Evolutionary conservation across 2,113 vertebrate species (phyloP), one percentile per base, ranked within the genome.

Genomic region (Heteronetta atricapilla): DNA sequence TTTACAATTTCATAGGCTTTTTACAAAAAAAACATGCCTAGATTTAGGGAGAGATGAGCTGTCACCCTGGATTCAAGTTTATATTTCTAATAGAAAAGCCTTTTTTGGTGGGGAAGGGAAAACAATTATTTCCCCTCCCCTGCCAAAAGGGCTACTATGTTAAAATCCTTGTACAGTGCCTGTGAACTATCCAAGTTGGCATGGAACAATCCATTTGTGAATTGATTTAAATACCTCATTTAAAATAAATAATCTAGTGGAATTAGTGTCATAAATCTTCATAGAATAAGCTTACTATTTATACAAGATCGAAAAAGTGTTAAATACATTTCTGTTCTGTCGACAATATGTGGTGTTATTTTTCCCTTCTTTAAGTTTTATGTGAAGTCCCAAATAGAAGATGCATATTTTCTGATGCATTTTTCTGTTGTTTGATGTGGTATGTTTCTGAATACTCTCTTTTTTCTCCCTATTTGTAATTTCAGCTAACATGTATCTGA

Each of bases 1-100:
- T 95, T 96, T 97, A 93, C 95, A 97, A 95, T 97, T 97, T 97
- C 92, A 94, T 94, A 95, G 93, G 78, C 95, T 96, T 96, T 96
- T 55, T 23, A 40, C 36, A n/a, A 77, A 75, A 95, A 96, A 97
- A 96, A 95, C 94, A 97, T 92, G 90, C 85, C 93, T 94, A 94
- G 94, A 93, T 96, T 97, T 91, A 96, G 94, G 79, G 89, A 92
- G 94, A 96, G 95, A 96, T 95, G 95, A 93, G 89, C 91, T 95
- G 95, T 96, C 92, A 92, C 80, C 94, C 91, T 97, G 90, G 82
- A 95, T 93, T 91, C 88, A 74, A 84, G 64, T 90, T 96, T 97
- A 53, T 90, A 76, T 96, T 96, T 96, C 93, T 96, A 95, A 96
- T 96, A 96, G 81, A 94, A 96, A 90, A 95, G 81, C 69, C 89